Evolutionary conservation across 2,888 invertebrate genomes (phyloP).

Genomic region (Nomada fabriciana): DNA sequence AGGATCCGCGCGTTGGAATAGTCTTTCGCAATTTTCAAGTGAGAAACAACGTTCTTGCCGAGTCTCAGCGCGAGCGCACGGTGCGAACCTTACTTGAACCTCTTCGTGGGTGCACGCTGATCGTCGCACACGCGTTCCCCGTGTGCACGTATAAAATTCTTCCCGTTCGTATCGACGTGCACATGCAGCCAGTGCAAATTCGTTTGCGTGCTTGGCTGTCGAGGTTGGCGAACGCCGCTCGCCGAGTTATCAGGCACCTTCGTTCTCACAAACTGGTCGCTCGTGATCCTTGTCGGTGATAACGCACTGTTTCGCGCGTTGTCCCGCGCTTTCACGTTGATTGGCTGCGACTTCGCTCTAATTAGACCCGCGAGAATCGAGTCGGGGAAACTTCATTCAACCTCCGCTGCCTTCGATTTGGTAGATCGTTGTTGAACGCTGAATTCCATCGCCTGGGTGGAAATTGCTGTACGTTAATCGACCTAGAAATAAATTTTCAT

Average conservation of each 20-base stretch:
- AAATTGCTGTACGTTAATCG: not conserved
- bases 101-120: conserved; percentile 42
- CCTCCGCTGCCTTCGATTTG: conserved; percentile 7
- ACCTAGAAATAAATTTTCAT: not conserved
- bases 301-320: conserved; percentile 65
- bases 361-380: conserved; percentile 54
- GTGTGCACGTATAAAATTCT: conserved; percentile 16
- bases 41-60: conserved; percentile 70
- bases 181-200: conserved; percentile 18
- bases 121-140: conserved; percentile 15
- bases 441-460: not conserved
- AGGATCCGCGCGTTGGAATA: conserved; percentile 35
- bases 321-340: conserved; percentile 63
- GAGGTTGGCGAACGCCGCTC: conserved; percentile 28
- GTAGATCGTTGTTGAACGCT: not conserved
- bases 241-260: conserved; percentile 64
- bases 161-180: conserved; percentile 21
- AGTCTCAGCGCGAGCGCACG: conserved; percentile 63
- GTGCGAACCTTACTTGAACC: conserved; percentile 51
- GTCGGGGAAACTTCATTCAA: conserved; percentile 22
- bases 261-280: conserved; percentile 67
- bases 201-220: conserved; percentile 40
- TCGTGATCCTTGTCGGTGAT: conserved; percentile 61
- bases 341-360: conserved; percentile 57
- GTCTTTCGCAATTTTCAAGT: conserved; percentile 74